Base-by-base conservation (phyloP, 2,888 invertebrate genomes). In the Drosophila vallismaia region DNA sequence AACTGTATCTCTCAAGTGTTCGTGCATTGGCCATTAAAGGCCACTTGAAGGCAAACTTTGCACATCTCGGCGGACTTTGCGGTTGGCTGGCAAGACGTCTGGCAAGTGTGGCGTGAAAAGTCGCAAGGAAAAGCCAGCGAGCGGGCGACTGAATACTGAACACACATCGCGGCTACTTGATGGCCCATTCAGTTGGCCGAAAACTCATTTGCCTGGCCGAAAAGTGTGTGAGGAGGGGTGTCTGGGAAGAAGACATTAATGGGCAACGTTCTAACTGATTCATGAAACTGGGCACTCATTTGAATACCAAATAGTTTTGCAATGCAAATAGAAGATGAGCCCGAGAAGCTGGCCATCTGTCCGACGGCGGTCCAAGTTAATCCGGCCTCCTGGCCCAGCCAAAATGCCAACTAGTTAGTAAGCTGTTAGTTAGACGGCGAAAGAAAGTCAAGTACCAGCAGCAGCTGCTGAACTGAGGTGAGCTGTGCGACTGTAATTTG, bases 41-140 rank as follows among this genome's bases (percentile, higher is more conserved):
- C 70, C 70, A 52, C 53, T n/a, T 59, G 70, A 54, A 60, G 60
- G 69, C 69, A 70, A 66, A 64, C 62, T 78, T 74, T 56, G 62
- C 77, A 48, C 59, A 70, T 63, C 76, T 29, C 67, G 48, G 44
- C 55, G 52, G 52, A 66, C 72, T 62, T 82, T 66, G 53, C 75
- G 60, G 67, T 62, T 72, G 71, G 64, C 57, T 71, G 76, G 45
- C 59, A 50, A 44, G 12, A 50, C 59, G 28, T 63, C 75, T 70
- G 63, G 50, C 55, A 52, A 68, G 45, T 51, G 63, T 38, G 48
- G 70, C 70, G 54, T 70, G 70, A 70, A 70, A 70, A 62, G 55
- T 62, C 45, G 40, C 55, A 26, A 38, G 31, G 63, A 70, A 63
- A 63, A 46, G 45, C 40, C 46, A 44, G 3, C 44, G 40, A 8